Base-by-base conservation (phyloP, 1,140 invertebrate genomes). In the Zaprionus davidi region DNA sequence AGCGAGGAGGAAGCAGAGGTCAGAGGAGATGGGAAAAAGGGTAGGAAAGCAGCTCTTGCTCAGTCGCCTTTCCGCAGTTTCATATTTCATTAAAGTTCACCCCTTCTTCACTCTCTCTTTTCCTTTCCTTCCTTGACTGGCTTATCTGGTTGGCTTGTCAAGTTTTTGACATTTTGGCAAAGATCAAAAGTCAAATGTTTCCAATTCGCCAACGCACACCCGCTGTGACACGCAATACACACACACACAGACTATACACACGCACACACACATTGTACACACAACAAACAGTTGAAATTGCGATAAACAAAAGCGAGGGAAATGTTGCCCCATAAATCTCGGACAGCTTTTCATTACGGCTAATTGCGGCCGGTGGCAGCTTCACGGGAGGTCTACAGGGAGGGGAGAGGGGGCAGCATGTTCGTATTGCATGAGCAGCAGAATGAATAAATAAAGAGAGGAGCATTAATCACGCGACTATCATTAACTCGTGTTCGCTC, bases 301-400 rank as follows among this genome's bases (percentile, higher is more conserved):
- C 13, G 34, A 75, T 75, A 71, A 70, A 64, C 67, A 75, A 74
- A 73, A 60, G 51, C 20, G 22, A 36, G 57, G 65, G 36, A 75
- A 69, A 55, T 63, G 59, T 36, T 46, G 41, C 59, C 41, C 24
- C 53, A 76, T 76, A 71, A 76, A 76, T 80, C 78, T 66, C 75
- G 56, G 69, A 67, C 69, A 55, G 74, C 70, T 78, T 74, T 80
- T 80, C 78, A 80, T 80, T 78, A 80, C 41, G 70, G 59, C 78
- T 78, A 80, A 80, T 80, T 80, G 69, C 65, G 69, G 26, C 26
- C 26, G 53, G 24, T 26, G 53, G 22, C 26, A 56, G 53, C 24
- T 31, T 20, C 11, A 34, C 24, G 17, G 28, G 60, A 15, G 44
- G 13, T 20, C 15, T 11, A n/a, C 3, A 24, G 28, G 38, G 22